Evolutionary conservation across 1,140 invertebrate genomes (phyloP).

Genomic region (Philotrypesis tridentata): DNA sequence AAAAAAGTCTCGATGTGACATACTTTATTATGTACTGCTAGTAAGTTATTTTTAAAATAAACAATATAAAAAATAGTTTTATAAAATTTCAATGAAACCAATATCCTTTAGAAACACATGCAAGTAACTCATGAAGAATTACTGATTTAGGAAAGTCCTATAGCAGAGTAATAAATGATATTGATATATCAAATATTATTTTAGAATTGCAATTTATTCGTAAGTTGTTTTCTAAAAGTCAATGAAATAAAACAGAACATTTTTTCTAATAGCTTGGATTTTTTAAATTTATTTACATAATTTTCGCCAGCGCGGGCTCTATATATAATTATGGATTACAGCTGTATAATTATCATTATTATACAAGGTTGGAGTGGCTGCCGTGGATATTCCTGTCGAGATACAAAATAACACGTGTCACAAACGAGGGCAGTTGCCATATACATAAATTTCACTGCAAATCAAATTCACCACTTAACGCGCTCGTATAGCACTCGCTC

Average conservation of each 20-base stretch:
- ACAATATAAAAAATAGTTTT: neutral
- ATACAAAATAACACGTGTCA: constrained; percentile 44
- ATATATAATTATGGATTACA: constrained; percentile 39
- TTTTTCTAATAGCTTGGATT: constrained; percentile 33
- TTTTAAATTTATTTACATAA: constrained; percentile 46
- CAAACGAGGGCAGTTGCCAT: constrained; percentile 32
- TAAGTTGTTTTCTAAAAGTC: neutral
- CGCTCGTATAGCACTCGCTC: constrained; percentile 5
- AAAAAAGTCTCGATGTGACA: constrained; percentile 27
- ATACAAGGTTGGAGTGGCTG: constrained; percentile 30
- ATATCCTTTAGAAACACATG: no score
- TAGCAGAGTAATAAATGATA: no score
- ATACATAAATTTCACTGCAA: constrained; percentile 18
- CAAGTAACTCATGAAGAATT: no score
- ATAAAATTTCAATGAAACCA: no score
- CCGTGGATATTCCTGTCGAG: constrained; percentile 19
- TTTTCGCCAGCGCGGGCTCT: constrained; percentile 1
- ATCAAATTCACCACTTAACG: constrained; percentile 20
- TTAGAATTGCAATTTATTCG: no score
- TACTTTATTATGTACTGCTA: constrained; percentile 27
- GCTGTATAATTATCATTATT: constrained; percentile 42
- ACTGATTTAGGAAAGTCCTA: no score
- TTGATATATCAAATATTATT: no score
- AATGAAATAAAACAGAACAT: neutral
- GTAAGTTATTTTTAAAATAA: constrained; percentile 31